Evolutionary conservation across 2,113 vertebrate species (phyloP), one percentile per base, ranked within the genome.

Genomic region (Bettongia penicillata): DNA sequence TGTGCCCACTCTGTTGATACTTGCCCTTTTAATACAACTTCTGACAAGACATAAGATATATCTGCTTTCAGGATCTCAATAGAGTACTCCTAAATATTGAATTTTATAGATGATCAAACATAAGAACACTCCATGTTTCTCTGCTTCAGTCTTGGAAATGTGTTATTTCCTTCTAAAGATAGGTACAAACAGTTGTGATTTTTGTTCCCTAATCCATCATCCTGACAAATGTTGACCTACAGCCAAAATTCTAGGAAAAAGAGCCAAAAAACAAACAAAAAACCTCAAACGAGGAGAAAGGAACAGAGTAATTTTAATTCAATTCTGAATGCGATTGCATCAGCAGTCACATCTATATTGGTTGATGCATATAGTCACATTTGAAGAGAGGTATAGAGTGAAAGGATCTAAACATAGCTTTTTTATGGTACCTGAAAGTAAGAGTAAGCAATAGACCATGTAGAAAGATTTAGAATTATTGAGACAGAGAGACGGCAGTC

Each of bases 181-280:
- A 77, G 4, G 16, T 22, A n/a, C 8, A 77, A 77, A n/a, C 1
- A 0, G 5, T n/a, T 77, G 37, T 61, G 68, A n/a, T 7, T 77
- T 77, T 77, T 77, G 25, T 61, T 1, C 19, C 37, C 1, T n/a
- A n/a, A 77, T 77, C 37, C 31, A 22, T 77, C n/a, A 77, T 16
- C 16, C 16, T 22, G 14, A 37, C 28, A 68, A 31, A 68, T 14
- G 11, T 25, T 25, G 53, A 55, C 25, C 7, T 25, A 26, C 25
- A 55, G 9, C 25, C 57, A 31, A 61, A 61, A 31, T 24, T 61
- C 57, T 61, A 28, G 57, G 28, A 48, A 48, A 48, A 48, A n/a
- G n/a, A n/a, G 26, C 4, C 1, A 8, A 24, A 11, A 3, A 28
- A 28, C 31, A 53, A 7, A 25, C 1, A 3, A 12, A 8, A 2